Conservation (phyloP, 2,797 vertebrate genomes). For the Coranthus polyacanthus region DNA sequence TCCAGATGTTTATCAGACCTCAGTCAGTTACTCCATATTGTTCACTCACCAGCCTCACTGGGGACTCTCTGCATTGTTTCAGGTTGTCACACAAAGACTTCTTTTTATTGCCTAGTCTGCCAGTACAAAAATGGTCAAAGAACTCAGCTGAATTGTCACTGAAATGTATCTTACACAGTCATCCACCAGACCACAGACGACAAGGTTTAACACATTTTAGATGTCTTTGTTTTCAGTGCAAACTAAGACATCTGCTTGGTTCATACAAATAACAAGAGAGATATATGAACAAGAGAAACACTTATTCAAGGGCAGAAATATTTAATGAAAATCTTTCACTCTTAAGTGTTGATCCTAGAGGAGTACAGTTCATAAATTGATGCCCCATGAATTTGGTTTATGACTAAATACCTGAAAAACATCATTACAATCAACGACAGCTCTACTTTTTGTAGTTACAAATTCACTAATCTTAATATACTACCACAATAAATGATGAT, state of each 20-base stretch:
- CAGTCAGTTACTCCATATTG: conserved; percentile 8
- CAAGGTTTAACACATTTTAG: not conserved
- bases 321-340: too few relatives aligned
- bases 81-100: conserved; percentile 44
- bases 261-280: too few relatives aligned
- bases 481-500: not conserved
- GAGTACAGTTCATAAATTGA: too few relatives aligned
- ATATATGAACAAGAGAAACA: too few relatives aligned
- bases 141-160: conserved; percentile 14
- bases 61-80: conserved; percentile 56
- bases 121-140: not conserved
- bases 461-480: too few relatives aligned
- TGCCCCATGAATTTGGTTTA: too few relatives aligned
- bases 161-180: conserved; percentile 35
- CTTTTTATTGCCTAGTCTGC: conserved; percentile 45
- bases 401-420: too few relatives aligned
- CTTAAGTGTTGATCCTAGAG: too few relatives aligned
- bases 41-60: not conserved
- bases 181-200: not conserved
- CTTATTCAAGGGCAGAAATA: too few relatives aligned
- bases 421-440: too few relatives aligned
- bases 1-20: conserved; percentile 52
- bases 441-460: too few relatives aligned
- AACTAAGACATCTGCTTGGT: too few relatives aligned
- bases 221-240: conserved; percentile 7